These are phyloP conservation scores for Bimastos eiseni DNA, from an alignment of 2,888 invertebrate genomes.

Conservation along the genomic window DNA sequence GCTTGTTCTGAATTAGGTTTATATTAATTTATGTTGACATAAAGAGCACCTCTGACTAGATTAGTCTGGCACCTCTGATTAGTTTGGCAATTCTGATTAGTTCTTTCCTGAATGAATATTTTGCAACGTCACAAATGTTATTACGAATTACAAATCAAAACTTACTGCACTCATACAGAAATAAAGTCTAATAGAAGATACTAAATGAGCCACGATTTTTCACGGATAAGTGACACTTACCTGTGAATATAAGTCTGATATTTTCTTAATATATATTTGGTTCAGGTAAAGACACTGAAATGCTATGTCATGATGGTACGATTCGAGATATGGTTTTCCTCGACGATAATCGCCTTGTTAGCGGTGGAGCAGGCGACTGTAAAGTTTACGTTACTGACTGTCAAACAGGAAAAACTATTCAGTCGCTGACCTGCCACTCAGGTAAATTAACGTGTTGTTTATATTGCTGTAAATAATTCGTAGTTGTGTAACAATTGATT, in stretches of 20 bases:
- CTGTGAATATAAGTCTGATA: neutral
- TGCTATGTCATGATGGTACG: conserved; percentile 97
- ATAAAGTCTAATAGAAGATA: neutral
- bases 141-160: too few species aligned
- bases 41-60: too few species aligned
- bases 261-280: neutral
- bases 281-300: conserved; percentile 76
- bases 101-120: too few species aligned
- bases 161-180: too few species aligned
- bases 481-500: neutral
- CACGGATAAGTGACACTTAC: neutral
- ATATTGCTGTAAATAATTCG: neutral
- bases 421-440: conserved; percentile 86
- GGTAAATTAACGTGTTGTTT: conserved; percentile 63
- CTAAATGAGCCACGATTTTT: neutral
- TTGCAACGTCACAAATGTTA: too few species aligned
- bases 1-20: too few species aligned
- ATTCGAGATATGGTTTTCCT: conserved; percentile 95
- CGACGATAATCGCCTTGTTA: conserved; percentile 86
- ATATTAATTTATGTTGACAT: too few species aligned
- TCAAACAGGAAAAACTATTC: conserved; percentile 89
- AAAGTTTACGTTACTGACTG: conserved; percentile 98
- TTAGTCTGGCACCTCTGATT: too few species aligned
- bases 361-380: conserved; percentile 96
- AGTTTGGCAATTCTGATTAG: too few species aligned